Base-by-base conservation (phyloP, 2,113 vertebrate species). In the Oncorhynchus masou region DNA sequence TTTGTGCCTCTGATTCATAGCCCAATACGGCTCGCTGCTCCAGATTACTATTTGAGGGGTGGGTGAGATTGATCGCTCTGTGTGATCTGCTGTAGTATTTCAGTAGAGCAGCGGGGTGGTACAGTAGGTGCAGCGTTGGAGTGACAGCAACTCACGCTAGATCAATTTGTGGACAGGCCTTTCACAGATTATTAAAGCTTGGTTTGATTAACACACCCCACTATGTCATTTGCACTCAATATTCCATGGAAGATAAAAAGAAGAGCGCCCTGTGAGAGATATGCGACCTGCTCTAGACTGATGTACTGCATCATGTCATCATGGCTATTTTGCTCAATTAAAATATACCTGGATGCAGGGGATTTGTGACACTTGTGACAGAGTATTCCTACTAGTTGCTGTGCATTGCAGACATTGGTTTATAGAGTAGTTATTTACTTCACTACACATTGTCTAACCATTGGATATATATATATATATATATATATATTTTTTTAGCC, bases 111-210 rank as follows among this genome's bases (percentile, higher is more conserved):
- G 84, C 80, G 84, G 85, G 87, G 87, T 88, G 85, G 90, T 88
- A 85, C 85, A 79, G 87, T 84, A 71, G 81, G 86, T 81, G 87
- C 85, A 83, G 88, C 87, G 86, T 77, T 86, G 88, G 88, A 86
- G 90, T 91, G 91, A 92, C 88, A 89, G 91, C 90, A 88, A 87
- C 89, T 90, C 88, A 86, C 95, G 94, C 94, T 94, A 94, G 95
- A 96, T 95, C 94, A 95, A 92, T 91, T 90, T 88, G 96, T 94
- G 95, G 96, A 95, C 96, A 95, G 95, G 24, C 95, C 96, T 95
- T 96, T 97, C 97, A 95, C 95, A 96, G 96, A 97, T 97, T 98
- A 98, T 98, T 97, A 98, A 96, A 96, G 96, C 90, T 86, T 94
- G 96, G 94, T 95, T 95, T 96, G 97, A 97, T 93, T 95, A 94